Base-by-base conservation (phyloP, 1,140 invertebrate genomes). In the Bombus ignitus region DNA sequence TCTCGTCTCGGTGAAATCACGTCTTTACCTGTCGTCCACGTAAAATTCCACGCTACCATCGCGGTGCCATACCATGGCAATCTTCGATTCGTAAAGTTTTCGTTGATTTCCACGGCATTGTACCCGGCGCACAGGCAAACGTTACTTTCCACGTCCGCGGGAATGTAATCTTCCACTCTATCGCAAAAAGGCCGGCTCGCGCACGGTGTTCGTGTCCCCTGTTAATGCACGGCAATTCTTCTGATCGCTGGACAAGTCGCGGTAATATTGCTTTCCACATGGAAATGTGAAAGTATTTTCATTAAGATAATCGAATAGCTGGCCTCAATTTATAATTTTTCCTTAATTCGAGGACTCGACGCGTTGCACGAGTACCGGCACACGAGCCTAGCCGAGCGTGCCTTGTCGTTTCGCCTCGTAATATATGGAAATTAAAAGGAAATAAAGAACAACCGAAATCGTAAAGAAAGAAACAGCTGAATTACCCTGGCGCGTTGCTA, bases 381-480 rank as follows among this genome's bases (percentile, higher is more conserved):
- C 25, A 13, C 39, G 39, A 13, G 70, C 37, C 2, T 15, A 65
- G 4, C 13, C 22, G 10, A 18, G 18, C 47, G 73, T 22, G 18
- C 25, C 5, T 8, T 53, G 47, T 22, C 47, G 47, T 53, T 6
- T 47, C 79, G 13, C 5, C 53, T 25, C 12, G 75, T 78, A 84
- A 84, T 79, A 79, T 84, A 84, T 85, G 76, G 68, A 85, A 65
- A 85, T 85, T 72, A 42, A 84, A 65, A n/a, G 66, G 77, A 53
- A 80, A 84, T 59, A 44, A 44, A 53, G 68, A 62, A 72, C 59
- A 73, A 80, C 68, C 65, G 65, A 85, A 73, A 85, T 85, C 77
- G 77, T 47, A 80, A 72, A 85, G 76, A 57, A 78, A 80, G 83
- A 85, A 85, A 85, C 76, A 85, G 77, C 83, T 80, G 83, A 80